A percentile compares a stretch with the other conserved stretches of the same genome.
Evolutionary conservation across 2,113 vertebrate genomes (phyloP).

Genomic region (Rhinichthys klamathensis): DNA sequence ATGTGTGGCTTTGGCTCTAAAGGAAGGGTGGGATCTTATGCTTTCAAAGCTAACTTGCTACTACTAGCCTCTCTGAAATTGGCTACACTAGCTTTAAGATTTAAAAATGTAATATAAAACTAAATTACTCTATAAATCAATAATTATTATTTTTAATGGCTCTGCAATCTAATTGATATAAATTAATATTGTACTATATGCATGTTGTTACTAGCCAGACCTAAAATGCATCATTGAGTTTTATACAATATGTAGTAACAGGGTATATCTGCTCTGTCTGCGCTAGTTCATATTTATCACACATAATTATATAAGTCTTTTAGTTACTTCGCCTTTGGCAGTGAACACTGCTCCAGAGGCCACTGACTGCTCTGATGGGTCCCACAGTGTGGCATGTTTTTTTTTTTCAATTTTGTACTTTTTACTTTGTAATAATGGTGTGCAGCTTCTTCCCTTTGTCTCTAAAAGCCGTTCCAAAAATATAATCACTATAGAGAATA

Average conservation of each 20-base stretch:
- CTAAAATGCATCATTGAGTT: background rate
- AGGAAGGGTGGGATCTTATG: too few relatives aligned
- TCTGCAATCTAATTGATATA: background rate
- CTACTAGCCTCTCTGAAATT: too few relatives aligned
- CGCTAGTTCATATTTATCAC: background rate
- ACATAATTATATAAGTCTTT: background rate
- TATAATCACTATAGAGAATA: background rate
- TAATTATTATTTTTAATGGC: background rate
- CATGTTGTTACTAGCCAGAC: background rate
- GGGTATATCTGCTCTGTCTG: background rate
- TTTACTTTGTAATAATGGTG: background rate
- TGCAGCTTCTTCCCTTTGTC: background rate
- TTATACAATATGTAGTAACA: background rate
- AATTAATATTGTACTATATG: background rate
- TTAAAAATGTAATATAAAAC: background rate
- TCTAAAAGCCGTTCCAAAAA: slow-evolving; percentile 5
- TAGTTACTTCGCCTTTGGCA: background rate
- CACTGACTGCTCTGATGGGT: background rate
- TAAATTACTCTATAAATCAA: background rate
- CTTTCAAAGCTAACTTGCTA: too few relatives aligned
- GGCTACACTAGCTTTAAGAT: too few relatives aligned
- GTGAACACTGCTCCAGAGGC: background rate
- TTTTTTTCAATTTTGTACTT: background rate
- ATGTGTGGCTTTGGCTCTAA: too few relatives aligned
- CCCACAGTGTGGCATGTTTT: background rate